phyloP scores from a whole-genome alignment of 2,888 invertebrate genomes.

The Rhyacophila evoluta region DNA sequence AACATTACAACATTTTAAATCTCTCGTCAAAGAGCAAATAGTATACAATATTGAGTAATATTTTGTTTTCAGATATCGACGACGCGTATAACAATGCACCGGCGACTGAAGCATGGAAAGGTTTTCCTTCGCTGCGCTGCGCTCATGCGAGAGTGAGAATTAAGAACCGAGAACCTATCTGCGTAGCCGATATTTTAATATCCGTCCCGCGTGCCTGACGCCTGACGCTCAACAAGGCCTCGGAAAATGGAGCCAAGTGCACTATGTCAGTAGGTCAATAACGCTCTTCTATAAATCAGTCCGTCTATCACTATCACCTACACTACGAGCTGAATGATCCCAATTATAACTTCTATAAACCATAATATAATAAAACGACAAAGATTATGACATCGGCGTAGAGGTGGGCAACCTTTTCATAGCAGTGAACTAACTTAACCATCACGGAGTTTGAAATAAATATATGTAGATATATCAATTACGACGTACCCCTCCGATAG shows the following conservation, averaged over 20 bases:
- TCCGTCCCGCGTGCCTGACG: conserved; percentile 51
- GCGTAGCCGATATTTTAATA: conserved; percentile 31
- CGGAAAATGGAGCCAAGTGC: conserved; percentile 66
- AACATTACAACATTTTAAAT: no score
- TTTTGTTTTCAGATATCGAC: no score
- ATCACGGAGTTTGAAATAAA: no score
- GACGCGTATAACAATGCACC: neutral
- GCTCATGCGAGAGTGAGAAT: neutral
- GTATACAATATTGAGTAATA: no score
- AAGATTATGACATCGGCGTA: conserved; percentile 35
- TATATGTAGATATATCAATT: no score
- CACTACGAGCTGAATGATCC: conserved; percentile 32
- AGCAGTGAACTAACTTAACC: no score
- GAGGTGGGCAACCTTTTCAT: conserved; percentile 8
- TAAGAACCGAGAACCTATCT: neutral
- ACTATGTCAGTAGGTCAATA: conserved; percentile 67
- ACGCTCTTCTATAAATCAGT: conserved; percentile 38
- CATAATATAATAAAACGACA: neutral
- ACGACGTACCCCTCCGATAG: no score
- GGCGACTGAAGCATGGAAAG: neutral
- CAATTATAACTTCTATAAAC: conserved; percentile 30
- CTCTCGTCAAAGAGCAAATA: no score
- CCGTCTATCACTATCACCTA: conserved; percentile 34
- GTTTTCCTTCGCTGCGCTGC: neutral
- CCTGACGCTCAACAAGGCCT: conserved; percentile 54